Evolutionary conservation across 2,888 invertebrate species (phyloP), one percentile per base, ranked within the genome.

Genomic region (Aromia moschata): DNA sequence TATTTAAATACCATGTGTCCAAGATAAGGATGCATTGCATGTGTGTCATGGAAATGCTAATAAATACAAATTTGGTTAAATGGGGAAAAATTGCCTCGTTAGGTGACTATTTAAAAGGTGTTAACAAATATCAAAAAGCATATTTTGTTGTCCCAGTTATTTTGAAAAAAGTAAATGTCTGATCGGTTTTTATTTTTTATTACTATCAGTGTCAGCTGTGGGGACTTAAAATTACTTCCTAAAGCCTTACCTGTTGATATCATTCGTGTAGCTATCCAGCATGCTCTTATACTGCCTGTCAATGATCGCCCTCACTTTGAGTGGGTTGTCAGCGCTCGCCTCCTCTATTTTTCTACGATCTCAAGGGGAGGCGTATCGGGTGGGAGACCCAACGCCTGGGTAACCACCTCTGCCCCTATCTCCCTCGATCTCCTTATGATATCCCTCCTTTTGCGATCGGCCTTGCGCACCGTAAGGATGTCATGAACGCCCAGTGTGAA

Each of bases 401-500:
- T 70, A 43, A 80, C 71, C 0, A 71, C 74, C 5, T 70, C 65
- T 20, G 54, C 59, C 5, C 63, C 81, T 5, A 78, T 74, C 60
- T 81, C 79, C 31, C 89, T 83, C 10, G 89, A 88, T 47, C 87
- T 82, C 36, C 83, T 79, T 43, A 96, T 89, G 20, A 88, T 85
- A 67, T 88, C 83, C 18, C 84, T 83, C 9, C 98, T 86, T 69
- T 87, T 86, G 16, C 82, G 80, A 77, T 98, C 89, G 0, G 93
- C 93, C 70, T 87, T 83, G 0, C 82, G 75, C 0, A 87, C 84
- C 0, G 97, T 91, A 10, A 98, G 81, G 81, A 99, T 98, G 80
- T 99, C 99, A 74, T 92, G 90, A 0, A 98, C 93, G 20, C 98
- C 98, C 15, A 99, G 84, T 0, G 98, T 95, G 76, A 99, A 99